A percentile compares a stretch with the other conserved stretches of the same genome.
phyloP scores from a whole-genome alignment of 1,140 invertebrate genomes.

The Drosophila neocordata region DNA sequence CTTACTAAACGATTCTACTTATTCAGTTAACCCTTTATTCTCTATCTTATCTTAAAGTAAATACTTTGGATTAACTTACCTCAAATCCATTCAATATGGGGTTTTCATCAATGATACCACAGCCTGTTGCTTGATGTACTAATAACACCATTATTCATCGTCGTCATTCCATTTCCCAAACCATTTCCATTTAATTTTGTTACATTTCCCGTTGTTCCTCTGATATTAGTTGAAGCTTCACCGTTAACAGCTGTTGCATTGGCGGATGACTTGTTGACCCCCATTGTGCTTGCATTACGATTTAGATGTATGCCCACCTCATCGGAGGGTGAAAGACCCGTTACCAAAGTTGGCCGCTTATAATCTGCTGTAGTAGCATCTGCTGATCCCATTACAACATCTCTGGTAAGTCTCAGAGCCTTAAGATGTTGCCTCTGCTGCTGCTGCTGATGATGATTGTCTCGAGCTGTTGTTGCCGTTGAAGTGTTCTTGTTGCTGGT shows the following conservation, averaged over 20 bases:
- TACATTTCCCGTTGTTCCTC: slow-evolving; percentile 31
- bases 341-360: slow-evolving; percentile 37
- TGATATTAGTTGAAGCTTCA: slow-evolving; percentile 51
- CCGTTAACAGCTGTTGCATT: slow-evolving; percentile 34
- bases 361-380: slow-evolving; percentile 31
- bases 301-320: slow-evolving; percentile 61
- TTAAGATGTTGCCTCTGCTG: slow-evolving; percentile 61
- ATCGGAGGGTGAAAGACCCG: slow-evolving; percentile 43
- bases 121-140: slow-evolving; percentile 79
- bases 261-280: slow-evolving; percentile 10
- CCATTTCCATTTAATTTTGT: slow-evolving; percentile 44
- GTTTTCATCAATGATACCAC: slow-evolving; percentile 82
- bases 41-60: too few relatives aligned
- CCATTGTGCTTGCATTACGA: slow-evolving; percentile 14
- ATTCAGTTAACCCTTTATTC: too few relatives aligned
- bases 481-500: background rate
- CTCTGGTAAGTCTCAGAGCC: slow-evolving; percentile 60
- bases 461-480: slow-evolving; percentile 52
- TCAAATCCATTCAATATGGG: slow-evolving; percentile 78
- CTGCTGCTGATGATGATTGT: slow-evolving; percentile 56
- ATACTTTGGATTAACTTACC: slow-evolving; percentile 45
- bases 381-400: slow-evolving; percentile 20
- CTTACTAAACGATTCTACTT: too few relatives aligned
- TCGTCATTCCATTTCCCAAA: slow-evolving; percentile 26
- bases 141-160: slow-evolving; percentile 48